Evolutionary conservation across 2,888 invertebrate species (phyloP), one percentile per base, ranked within the genome.

Genomic region (Gortyna flavago): DNA sequence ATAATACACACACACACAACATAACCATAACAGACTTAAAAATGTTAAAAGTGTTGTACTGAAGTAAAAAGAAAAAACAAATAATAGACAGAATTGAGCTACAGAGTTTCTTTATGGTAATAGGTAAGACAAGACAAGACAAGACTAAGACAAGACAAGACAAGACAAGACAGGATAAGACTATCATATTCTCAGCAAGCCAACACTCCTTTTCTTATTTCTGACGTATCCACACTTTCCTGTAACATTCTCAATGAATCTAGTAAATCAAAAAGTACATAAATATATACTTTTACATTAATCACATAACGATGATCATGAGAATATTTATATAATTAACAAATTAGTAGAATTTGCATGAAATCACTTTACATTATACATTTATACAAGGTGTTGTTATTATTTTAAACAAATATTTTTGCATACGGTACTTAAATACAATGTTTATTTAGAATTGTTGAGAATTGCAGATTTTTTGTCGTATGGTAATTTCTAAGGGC

Each of bases 401-500:
- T 84, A 79, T 77, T 85, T 72, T 61, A 75, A 51, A 75, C 41
- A 69, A 70, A n/a, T 61, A 32, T 84, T 79, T 68, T 76, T 44
- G 72, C 73, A 44, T 74, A 67, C 18, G 44, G 87, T 87, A 87
- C 87, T 87, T 89, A 87, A 85, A 72, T 48, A 79, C 13, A 48
- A 61, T 69, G 54, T 72, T 64, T 66, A 84, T 18, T 70, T 71
- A 73, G 13, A 59, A 72, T 41, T 18, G 18, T 72, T 25, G 57
- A 7, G 32, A 35, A 51, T 80, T 85, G 81, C 57, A 80, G 72
- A 68, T 72, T 85, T 83, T 87, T 75, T 61, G 21, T 59, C 59
- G 32, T 16, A 35, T 9, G 25, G n/a, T 57, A 21, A 9, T 5
- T 64, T 38, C 25, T 21, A 16, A 35, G 7, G 21, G 64, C 80